Base-by-base conservation (phyloP, 1,140 invertebrate species). In the Geopemphigus sp. region DNA sequence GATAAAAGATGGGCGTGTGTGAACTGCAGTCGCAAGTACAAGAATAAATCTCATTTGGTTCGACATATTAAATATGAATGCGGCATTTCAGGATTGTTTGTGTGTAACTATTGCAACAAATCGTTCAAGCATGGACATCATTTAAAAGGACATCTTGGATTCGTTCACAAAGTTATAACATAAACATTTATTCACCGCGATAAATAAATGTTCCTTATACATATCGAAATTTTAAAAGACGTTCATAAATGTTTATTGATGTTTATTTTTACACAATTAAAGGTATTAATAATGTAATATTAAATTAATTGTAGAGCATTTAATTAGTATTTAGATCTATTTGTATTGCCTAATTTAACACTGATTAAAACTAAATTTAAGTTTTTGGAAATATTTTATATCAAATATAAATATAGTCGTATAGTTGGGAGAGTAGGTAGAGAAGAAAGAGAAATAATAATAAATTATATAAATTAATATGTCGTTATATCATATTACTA, bases 41-140 rank as follows among this genome's bases (percentile, higher is more conserved):
- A 80, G 45, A 80, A 82, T 66, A 81, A 82, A 76, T 82, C 81
- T 15, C 81, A 82, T 57, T 76, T 86, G 12, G 63, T 78, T 63
- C 81, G 84, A n/a, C 87, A 88, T 82, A 80, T 85, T 68, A 85
- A 84, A 50, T 86, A 86, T 80, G 87, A 87, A 81, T 88, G 87
- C 81, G 86, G 87, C 10, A 84, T 85, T 32, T 83, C 83, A 64
- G 85, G 85, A 12, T 83, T 81, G 53, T 83, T 82, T 63, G 22
- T 78, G 17, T 82, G 82, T 47, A 24, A 84, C 29, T 84, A 88
- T 82, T 90, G 89, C 56, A 26, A 32, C 11, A 74, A 73, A 54
- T 61, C 24, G 3, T 82, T 76, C 50, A 50, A 54, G 17, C 68
- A 76, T 5, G n/a, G 15, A 45, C 82, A 56, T 56, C 80, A 72